Evolutionary conservation across 92 coral and sea anemone genomes (phyloP).

Genomic region (Desmophyllum pertusum): DNA sequence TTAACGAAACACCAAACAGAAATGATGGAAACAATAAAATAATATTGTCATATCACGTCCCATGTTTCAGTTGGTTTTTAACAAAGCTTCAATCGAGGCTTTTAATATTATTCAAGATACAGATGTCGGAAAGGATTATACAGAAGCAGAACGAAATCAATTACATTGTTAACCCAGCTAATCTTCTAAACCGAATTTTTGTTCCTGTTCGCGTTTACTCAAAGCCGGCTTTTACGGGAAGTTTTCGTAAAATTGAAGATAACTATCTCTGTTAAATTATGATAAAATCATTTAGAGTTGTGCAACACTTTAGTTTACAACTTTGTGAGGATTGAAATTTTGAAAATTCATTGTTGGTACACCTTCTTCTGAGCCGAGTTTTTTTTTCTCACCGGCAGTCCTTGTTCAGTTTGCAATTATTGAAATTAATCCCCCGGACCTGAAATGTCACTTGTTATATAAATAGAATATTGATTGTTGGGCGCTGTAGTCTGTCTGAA

Average conservation of each 20-base stretch:
- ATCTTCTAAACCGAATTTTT: neutral
- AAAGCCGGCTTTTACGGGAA: neutral
- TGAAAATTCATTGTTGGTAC: too few relatives aligned
- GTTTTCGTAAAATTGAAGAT: neutral
- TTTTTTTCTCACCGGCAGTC: neutral
- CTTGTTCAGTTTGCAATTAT: neutral
- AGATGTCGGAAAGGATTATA: neutral
- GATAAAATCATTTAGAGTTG: too few relatives aligned
- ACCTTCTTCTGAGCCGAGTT: too few relatives aligned
- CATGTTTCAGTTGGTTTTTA: neutral
- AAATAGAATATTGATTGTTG: neutral
- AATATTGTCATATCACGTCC: neutral
- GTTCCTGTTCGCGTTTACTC: neutral
- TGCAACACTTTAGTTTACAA: too few relatives aligned
- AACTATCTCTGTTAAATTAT: too few relatives aligned
- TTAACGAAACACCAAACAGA: neutral
- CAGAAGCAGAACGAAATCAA: neutral
- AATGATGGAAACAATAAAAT: neutral
- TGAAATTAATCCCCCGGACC: neutral
- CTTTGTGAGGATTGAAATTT: neutral
- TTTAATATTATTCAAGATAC: too few relatives aligned
- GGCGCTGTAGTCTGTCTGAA: neutral
- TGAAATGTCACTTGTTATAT: neutral
- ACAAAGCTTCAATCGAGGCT: neutral
- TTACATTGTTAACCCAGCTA: neutral